Percentiles rank a stretch among this genome's conserved stretches.
Evolutionary conservation across 2,113 vertebrate species (phyloP).

Genomic region (Lucifuga dentata): DNA sequence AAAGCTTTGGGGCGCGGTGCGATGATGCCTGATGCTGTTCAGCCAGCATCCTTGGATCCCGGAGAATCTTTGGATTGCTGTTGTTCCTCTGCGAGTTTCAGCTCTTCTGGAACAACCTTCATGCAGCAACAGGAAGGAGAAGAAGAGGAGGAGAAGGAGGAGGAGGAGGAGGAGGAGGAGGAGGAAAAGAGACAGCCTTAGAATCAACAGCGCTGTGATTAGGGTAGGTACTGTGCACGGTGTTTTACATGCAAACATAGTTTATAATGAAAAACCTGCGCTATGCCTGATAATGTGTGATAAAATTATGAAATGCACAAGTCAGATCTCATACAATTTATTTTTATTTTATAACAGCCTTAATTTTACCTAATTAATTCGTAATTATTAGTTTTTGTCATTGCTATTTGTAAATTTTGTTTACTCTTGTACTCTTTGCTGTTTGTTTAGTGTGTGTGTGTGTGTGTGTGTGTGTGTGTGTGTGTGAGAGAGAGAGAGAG

Average conservation of each 20-base stretch:
- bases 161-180: conserved; percentile 26
- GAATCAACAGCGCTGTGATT: conserved; percentile 28
- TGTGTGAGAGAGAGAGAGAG: too few species aligned
- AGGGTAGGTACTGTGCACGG: conserved; percentile 75
- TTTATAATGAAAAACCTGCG: too few species aligned
- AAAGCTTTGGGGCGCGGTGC: conserved; percentile 40
- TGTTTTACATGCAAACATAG: too few species aligned
- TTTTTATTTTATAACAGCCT: too few species aligned
- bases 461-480: too few species aligned
- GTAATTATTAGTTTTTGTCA: too few species aligned
- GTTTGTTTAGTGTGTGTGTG: not conserved
- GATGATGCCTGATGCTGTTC: conserved; percentile 25
- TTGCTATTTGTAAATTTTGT: not conserved
- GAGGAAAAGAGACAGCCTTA: conserved; percentile 29
- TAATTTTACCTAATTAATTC: too few species aligned
- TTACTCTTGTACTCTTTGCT: not conserved
- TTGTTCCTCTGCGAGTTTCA: conserved; percentile 1
- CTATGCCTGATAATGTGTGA: too few species aligned
- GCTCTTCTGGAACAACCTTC: conserved; percentile 19
- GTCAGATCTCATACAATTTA: not conserved
- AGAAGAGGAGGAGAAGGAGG: conserved; percentile 24
- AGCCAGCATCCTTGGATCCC: not conserved
- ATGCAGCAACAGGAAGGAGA: not conserved
- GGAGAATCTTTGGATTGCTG: conserved; percentile 36
- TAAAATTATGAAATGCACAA: too few species aligned